Percentiles rank a stretch among this genome's conserved stretches.
Evolutionary conservation across 2,888 invertebrate species (phyloP).

Genomic region (Pantelozetes paolii): DNA sequence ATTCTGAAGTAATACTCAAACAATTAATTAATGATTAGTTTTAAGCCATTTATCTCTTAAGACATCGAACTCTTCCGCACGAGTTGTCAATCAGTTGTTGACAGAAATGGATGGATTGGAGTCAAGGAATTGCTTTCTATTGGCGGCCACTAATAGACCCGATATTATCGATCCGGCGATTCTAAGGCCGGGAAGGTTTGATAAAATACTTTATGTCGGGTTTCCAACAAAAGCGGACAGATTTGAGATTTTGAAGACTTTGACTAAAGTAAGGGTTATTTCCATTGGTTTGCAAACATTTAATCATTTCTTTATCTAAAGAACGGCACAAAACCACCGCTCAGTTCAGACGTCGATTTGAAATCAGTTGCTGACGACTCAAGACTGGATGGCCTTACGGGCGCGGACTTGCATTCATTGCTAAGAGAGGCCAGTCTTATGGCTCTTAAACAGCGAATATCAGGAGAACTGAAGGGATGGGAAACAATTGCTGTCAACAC

Average conservation of each 20-base stretch:
- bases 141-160: slow-evolving; percentile 94
- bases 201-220: slow-evolving; percentile 83
- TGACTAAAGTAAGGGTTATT: slow-evolving; percentile 63
- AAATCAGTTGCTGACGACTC: slow-evolving; percentile 63
- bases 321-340: slow-evolving; percentile 72
- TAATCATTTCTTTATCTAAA: slow-evolving; percentile 51
- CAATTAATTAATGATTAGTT: neutral
- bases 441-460: slow-evolving; percentile 71
- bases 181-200: slow-evolving; percentile 80
- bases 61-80: slow-evolving; percentile 38
- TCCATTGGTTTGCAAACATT: neutral
- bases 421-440: slow-evolving; percentile 79
- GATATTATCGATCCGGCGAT: slow-evolving; percentile 96
- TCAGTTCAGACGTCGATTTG: slow-evolving; percentile 72
- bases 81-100: slow-evolving; percentile 92
- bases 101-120: slow-evolving; percentile 99
- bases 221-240: slow-evolving; percentile 75
- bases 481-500: slow-evolving; percentile 57
- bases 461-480: slow-evolving; percentile 41
- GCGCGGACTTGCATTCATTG: slow-evolving; percentile 86
- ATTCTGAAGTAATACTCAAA: slow-evolving; percentile 60
- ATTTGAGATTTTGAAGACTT: slow-evolving; percentile 76
- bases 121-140: slow-evolving; percentile 82
- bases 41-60: neutral
- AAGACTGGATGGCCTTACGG: slow-evolving; percentile 73